These are phyloP conservation scores for Ictalurus punctatus DNA, from an alignment of 2,113 vertebrate species.

Conservation along the genomic window DNA sequence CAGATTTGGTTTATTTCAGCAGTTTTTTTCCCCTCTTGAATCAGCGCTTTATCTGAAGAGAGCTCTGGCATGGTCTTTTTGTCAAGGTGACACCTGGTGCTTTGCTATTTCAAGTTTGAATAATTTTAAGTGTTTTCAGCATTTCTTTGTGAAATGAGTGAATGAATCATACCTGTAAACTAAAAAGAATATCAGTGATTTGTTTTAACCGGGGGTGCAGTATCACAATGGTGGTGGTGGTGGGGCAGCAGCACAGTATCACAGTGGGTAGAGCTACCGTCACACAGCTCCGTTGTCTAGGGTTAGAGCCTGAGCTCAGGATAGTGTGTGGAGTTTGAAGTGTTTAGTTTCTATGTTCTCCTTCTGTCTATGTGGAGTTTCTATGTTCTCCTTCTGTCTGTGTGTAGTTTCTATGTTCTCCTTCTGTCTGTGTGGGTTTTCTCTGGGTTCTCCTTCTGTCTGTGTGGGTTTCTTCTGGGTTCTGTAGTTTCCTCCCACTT, in stretches of 20 bases:
- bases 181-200: neutral
- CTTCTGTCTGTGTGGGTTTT: neutral
- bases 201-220: neutral
- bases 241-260: no score
- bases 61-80: slow-evolving; percentile 20
- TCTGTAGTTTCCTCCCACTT: neutral
- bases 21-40: slow-evolving; percentile 64
- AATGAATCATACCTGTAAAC: neutral
- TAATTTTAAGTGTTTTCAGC: slow-evolving; percentile 1
- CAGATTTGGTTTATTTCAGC: slow-evolving; percentile 67
- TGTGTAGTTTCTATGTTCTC: no score
- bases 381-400: no score
- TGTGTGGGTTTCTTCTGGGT: neutral
- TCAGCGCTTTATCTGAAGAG: slow-evolving; percentile 56
- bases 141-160: slow-evolving; percentile 1
- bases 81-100: slow-evolving; percentile 47
- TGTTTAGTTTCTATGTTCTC: neutral
- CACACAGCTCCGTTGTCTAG: neutral
- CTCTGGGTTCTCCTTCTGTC: neutral
- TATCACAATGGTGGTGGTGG: no score
- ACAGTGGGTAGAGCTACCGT: neutral
- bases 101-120: slow-evolving; percentile 15
- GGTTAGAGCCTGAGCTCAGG: neutral
- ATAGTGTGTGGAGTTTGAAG: neutral
- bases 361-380: no score